Evolutionary conservation across 2,797 vertebrate species (phyloP), one percentile per base, ranked within the genome.

Genomic region (Pseudomugil gertrudae): DNA sequence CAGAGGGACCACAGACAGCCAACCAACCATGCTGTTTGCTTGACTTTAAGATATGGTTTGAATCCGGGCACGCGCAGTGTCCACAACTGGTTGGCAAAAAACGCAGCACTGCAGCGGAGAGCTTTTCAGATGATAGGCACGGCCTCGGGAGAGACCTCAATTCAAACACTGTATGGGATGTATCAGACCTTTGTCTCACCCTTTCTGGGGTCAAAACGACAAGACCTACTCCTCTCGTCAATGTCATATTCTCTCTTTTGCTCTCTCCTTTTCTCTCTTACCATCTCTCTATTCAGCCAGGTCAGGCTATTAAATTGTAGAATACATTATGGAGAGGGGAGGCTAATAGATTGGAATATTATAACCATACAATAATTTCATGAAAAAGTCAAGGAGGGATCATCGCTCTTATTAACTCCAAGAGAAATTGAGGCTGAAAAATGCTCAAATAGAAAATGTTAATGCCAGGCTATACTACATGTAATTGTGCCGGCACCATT

Each of bases 341-440:
- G 79, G 94, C 95, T 97, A 97, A 98, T 96, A 99, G 96, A 98
- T 98, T 98, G 97, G 96, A 97, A 98, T 98, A 98, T 97, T 97
- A 97, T 95, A 97, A 95, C 95, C 96, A 95, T 96, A 96, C 95
- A 96, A 98, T 99, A 95, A 98, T 98, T 98, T 95, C 95, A 96
- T 95, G 95, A 95, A 96, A 96, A 97, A 97, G 96, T 98, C 96
- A 98, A 95, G 95, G 93, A 86, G 95, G 96, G 96, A 97, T 96
- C 95, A 96, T 98, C 95, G 92, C 94, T 97, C 97, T 97, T 98
- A 98, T 98, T 98, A 98, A 98, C 95, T 96, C 95, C 94, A 93
- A 95, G 96, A 98, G 95, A 96, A 97, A 98, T 93, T 95, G 96
- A 95, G 95, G 95, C 96, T 96, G 96, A 97, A 97, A 92, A 96